Evolutionary conservation across 2,888 invertebrate species (phyloP), one percentile per base, ranked within the genome.

Genomic region (Isoperla grammatica): DNA sequence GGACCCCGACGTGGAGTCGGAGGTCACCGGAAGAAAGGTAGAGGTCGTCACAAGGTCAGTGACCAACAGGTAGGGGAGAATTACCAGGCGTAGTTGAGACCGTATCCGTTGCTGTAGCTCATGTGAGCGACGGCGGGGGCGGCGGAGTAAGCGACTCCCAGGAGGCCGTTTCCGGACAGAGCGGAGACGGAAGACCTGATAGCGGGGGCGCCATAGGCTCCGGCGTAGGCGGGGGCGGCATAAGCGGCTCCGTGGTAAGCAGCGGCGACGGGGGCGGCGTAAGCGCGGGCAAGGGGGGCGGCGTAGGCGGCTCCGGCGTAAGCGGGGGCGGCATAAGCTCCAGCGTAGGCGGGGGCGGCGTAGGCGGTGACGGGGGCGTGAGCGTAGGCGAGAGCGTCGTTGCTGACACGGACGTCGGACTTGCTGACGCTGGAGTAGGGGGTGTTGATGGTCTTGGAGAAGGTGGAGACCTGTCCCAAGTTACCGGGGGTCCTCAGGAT

Each of bases 401-500:
- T 87, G 74, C 82, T 84, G 17, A 86, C 82, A 13, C 86, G 81
- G 22, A 86, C 81, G 69, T 86, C 85, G 17, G 83, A 76, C 69
- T 86, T 86, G 68, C 84, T 82, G 42, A 84, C 84, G 70, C 84
- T 85, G 49, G 85, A 85, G 77, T 81, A 87, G 6, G 87, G 86
- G 1, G 87, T 87, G 72, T 85, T 83, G 66, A 86, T 80, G 61
- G 83, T 80, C 71, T 86, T 87, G n/a, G 82, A 78, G 73, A 83
- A 84, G 49, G 85, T 84, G 11, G 86, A 85, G 60, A 84, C 78
- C 62, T 74, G 73, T 63, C 85, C 85, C 64, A 87, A 75, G 71
- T 87, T 87, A 65, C 83, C 86, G 60, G 79, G 82, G 48, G 81
- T 79, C 63, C 84, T 76, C 65, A 81, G 71, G 65, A 81, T 83